phyloP scores from a whole-genome alignment of 1,140 invertebrate genomes.

The Tetramorium simillimum region DNA sequence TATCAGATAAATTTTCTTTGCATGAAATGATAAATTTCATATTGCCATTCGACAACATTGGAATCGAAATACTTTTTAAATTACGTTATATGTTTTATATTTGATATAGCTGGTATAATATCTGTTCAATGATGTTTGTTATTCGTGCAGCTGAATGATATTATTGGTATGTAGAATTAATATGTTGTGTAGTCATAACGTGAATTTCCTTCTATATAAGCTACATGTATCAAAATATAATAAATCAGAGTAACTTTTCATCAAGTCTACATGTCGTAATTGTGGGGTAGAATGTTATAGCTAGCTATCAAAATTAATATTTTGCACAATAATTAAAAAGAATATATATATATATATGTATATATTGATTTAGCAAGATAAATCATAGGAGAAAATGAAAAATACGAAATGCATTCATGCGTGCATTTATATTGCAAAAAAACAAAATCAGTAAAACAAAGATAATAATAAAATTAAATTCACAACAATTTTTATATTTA shows the following conservation, averaged over 20 bases:
- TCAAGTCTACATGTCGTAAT: not conserved
- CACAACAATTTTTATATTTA: not conserved
- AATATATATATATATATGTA: too few relatives aligned
- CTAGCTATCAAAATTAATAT: not conserved
- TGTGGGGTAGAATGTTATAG: not conserved
- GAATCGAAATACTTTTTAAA: conserved; percentile 14
- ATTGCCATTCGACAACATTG: not conserved
- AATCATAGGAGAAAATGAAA: not conserved
- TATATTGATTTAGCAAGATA: not conserved
- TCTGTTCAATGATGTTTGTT: conserved; percentile 18
- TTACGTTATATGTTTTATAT: conserved; percentile 12
- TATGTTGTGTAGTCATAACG: not conserved
- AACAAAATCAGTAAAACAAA: not conserved
- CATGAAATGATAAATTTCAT: not conserved
- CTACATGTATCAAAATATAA: not conserved
- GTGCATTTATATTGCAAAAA: not conserved
- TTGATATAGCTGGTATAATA: not conserved
- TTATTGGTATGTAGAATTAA: conserved; percentile 38
- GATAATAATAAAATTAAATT: conserved; percentile 10
- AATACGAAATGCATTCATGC: not conserved
- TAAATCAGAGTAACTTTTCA: not conserved
- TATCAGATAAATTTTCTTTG: not conserved
- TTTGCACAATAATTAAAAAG: not conserved
- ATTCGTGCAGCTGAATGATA: not conserved
- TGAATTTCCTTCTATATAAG: not conserved